phyloP scores from a whole-genome alignment of 2,113 vertebrate genomes.

The Diphyllodes magnificus region DNA sequence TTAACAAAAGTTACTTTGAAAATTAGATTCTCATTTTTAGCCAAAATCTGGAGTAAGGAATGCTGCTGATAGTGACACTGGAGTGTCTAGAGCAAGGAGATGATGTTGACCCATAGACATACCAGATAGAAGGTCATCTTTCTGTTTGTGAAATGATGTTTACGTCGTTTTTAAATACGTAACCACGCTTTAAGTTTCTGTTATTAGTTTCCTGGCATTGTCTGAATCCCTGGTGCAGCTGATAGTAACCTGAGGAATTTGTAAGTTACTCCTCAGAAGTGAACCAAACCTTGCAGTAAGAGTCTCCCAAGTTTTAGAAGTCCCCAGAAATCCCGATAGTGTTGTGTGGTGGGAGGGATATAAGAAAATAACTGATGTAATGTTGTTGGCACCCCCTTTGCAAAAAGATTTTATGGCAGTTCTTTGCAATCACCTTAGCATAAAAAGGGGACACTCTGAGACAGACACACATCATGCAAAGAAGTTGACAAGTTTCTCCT shows the following conservation, averaged over 20 bases:
- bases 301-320: neutral
- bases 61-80: neutral
- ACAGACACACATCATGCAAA: neutral
- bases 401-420: neutral
- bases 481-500: neutral
- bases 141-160: neutral
- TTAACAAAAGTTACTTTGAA: neutral
- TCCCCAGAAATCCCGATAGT: neutral
- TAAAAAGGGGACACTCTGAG: neutral
- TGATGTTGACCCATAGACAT: neutral
- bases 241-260: neutral
- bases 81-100: neutral
- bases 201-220: neutral
- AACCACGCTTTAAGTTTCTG: neutral
- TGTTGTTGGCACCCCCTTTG: neutral
- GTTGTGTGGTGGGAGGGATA: neutral
- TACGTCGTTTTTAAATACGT: neutral
- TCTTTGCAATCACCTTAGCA: neutral
- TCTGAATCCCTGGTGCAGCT: neutral
- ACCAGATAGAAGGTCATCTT: neutral
- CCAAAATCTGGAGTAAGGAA: neutral
- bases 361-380: neutral
- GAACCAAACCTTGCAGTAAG: neutral
- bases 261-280: neutral
- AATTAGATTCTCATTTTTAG: neutral